These are phyloP conservation scores for Anastrepha obliqua DNA, from an alignment of 1,140 invertebrate species.

Conservation along the genomic window DNA sequence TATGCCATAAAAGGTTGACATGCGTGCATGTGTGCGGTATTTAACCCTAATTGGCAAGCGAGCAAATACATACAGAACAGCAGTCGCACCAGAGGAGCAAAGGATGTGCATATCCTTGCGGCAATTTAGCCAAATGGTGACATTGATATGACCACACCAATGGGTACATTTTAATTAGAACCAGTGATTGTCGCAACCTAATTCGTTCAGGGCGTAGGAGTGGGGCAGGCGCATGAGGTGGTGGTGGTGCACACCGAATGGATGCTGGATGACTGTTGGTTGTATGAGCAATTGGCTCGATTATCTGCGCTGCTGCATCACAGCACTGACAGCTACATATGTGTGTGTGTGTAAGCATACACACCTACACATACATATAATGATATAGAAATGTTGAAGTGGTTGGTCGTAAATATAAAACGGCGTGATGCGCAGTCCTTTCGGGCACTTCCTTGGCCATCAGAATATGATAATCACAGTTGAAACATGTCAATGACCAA, in stretches of 20 bases:
- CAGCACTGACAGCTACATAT: constrained; percentile 31
- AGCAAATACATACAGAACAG: background rate
- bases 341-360: background rate
- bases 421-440: background rate
- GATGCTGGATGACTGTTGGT: background rate
- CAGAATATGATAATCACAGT: background rate
- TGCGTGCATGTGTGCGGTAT: constrained; percentile 41
- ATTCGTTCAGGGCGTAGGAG: background rate
- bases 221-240: background rate
- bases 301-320: constrained; percentile 36
- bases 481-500: background rate
- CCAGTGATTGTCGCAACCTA: constrained; percentile 26
- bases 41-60: constrained; percentile 56
- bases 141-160: constrained; percentile 39
- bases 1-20: constrained; percentile 49
- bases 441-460: background rate
- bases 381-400: background rate
- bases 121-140: constrained; percentile 44
- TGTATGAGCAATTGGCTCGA: constrained; percentile 40
- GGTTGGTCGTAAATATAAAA: background rate
- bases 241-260: background rate
- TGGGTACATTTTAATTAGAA: constrained; percentile 45
- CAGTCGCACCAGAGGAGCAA: background rate
- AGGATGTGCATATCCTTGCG: constrained; percentile 7
- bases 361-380: background rate